Evolutionary conservation across 2,888 invertebrate genomes (phyloP).

Genomic region (Nomada ferruginata): DNA sequence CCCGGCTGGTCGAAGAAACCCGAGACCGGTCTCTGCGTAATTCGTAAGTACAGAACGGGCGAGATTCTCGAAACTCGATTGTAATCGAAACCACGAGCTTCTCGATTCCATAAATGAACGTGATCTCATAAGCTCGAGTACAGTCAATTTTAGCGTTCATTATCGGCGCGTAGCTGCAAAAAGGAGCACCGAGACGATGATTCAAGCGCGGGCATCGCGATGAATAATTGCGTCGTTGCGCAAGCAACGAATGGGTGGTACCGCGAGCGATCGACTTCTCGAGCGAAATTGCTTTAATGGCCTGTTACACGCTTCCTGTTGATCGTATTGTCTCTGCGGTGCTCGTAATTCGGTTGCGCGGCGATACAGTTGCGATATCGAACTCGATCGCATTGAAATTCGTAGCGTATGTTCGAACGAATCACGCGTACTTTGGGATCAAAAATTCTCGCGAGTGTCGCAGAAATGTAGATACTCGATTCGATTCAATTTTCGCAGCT

Average conservation of each 20-base stretch:
- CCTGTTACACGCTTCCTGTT: constrained; percentile 72
- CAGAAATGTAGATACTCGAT: no score
- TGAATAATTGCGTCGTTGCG: constrained; percentile 55
- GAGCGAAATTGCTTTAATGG: constrained; percentile 72
- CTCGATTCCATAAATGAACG: constrained; percentile 29
- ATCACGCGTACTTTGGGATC: not conserved
- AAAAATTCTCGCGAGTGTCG: not conserved
- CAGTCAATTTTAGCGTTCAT: constrained; percentile 32
- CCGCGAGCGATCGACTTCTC: constrained; percentile 56
- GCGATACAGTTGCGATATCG: constrained; percentile 25
- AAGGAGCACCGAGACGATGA: constrained; percentile 27
- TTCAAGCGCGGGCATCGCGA: constrained; percentile 40
- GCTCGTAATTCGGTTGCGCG: constrained; percentile 25
- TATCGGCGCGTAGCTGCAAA: constrained; percentile 25
- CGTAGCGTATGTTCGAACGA: not conserved
- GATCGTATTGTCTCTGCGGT: constrained; percentile 64
- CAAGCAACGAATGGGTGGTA: constrained; percentile 58
- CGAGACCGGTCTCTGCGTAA: constrained; percentile 90
- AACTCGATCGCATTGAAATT: not conserved
- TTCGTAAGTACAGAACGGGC: constrained; percentile 89
- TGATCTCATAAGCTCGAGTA: constrained; percentile 51
- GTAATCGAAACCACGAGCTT: constrained; percentile 1
- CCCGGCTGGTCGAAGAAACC: constrained; percentile 93
- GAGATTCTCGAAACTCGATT: constrained; percentile 3
- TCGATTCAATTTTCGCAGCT: no score